phyloP scores from a whole-genome alignment of 1,140 invertebrate species.

The Leguminivora glycinivorella region DNA sequence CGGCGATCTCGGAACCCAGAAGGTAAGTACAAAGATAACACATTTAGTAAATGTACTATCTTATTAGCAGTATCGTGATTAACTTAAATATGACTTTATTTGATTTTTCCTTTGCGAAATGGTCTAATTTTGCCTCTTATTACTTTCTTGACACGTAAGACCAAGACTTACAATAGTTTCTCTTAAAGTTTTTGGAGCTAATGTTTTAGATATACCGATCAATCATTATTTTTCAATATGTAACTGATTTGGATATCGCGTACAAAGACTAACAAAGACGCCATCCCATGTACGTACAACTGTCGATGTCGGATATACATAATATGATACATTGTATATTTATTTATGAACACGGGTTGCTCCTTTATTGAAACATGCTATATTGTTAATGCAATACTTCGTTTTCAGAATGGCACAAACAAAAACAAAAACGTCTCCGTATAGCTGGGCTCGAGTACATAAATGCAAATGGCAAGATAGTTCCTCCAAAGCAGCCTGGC shows the following conservation, averaged over 20 bases:
- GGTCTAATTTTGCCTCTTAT: conserved; percentile 67
- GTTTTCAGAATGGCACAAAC: conserved; percentile 80
- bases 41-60: neutral
- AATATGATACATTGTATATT: neutral
- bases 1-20: conserved; percentile 74
- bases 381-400: neutral
- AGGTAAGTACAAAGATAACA: conserved; percentile 53
- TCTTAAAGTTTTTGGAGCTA: conserved; percentile 20
- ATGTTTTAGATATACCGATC: neutral
- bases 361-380: neutral
- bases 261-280: neutral
- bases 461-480: conserved; percentile 79
- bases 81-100: neutral
- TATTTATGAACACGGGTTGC: neutral
- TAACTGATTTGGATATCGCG: neutral
- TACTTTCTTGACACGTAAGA: conserved; percentile 66
- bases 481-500: conserved; percentile 77
- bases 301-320: neutral
- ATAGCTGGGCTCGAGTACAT: conserved; percentile 79
- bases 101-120: conserved; percentile 8
- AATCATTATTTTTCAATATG: neutral
- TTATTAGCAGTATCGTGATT: neutral
- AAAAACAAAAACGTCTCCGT: conserved; percentile 79
- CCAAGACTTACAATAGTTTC: conserved; percentile 41
- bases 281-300: neutral